Base-by-base conservation (phyloP, 1,140 invertebrate genomes). In the Drosophila ambigua region DNA sequence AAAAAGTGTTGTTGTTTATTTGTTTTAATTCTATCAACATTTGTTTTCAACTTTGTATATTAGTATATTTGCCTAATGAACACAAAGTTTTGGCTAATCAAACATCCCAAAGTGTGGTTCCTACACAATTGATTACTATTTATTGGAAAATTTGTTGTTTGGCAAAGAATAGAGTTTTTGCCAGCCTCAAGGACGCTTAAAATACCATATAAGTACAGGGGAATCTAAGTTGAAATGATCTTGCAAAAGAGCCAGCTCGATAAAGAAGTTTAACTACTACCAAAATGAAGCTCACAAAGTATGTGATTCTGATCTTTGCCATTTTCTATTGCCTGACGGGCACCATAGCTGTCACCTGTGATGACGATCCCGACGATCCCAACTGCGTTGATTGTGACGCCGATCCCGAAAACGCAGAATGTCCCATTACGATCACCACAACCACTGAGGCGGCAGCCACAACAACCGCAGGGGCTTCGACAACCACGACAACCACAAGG, bases 281-380 rank as follows among this genome's bases (percentile, higher is more conserved):
- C 20, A 49, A 49, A 23, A 60, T 60, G 57, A 11, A 39, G 48
- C 13, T 28, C 11, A 9, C 11, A 4, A 45, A 28, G 45, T 46
- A 45, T 31, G 11, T 46, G 2, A 4, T 57, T 5, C 24, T 57
- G 26, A 28, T 57, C 1, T 2, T 46, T n/a, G 43, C 43, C 5
- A 7, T 57, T 44, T 62, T 62, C 5, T 62, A 44, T 31, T 62
- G 59, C 31, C 15, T 52, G 24, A 57, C 59, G 26, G 49, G 0
- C 20, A 39, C 28, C 23, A 8, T 13, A 6, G 35, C 59, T 2
- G 59, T 62, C 5, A 52, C 49, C 23, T 62, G 59, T 43, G 20
- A 20, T 6, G 59, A 44, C 8, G 49, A 31, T 62, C 49, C 59
- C 23, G 41, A 31, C n/a, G 39, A 62, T n/a, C 7, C 49, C 0